Percentiles rank a stretch among this genome's conserved stretches.
phyloP scores from a whole-genome alignment of 2,797 vertebrate species.

The Microctenopoma lineatum region DNA sequence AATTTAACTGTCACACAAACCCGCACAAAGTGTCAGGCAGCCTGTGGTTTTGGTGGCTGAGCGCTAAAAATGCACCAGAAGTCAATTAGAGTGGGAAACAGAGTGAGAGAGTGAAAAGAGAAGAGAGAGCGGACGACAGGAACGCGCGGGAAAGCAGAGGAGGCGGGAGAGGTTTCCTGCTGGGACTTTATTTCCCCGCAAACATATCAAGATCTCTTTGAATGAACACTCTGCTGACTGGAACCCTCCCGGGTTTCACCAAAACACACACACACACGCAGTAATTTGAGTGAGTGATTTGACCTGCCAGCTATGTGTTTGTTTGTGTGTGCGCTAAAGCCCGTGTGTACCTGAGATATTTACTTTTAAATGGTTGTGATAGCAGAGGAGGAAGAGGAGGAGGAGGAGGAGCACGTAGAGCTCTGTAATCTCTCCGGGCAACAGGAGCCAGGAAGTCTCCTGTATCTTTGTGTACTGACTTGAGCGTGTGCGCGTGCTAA shows the following conservation, averaged over 20 bases:
- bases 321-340: not conserved
- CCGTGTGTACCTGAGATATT: slow-evolving; percentile 4
- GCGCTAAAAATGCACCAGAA: slow-evolving; percentile 59
- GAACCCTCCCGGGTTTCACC: slow-evolving; percentile 3
- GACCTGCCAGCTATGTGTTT: not conserved
- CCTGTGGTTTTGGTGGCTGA: slow-evolving; percentile 11
- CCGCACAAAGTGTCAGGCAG: not conserved
- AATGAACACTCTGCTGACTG: too few species aligned
- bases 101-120: not conserved
- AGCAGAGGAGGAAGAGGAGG: not conserved
- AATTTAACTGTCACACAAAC: not conserved
- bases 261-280: too few species aligned
- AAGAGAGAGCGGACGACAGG: not conserved
- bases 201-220: not conserved
- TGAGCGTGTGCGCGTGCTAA: slow-evolving; percentile 3
- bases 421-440: slow-evolving; percentile 5
- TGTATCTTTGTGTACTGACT: not conserved
- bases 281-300: slow-evolving; percentile 8
- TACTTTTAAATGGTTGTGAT: slow-evolving; percentile 22
- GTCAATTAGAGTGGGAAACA: slow-evolving; percentile 43
- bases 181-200: not conserved
- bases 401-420: not conserved
- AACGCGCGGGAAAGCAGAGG: not conserved
- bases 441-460: too few species aligned
- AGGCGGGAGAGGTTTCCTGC: not conserved